A percentile compares a stretch with the other conserved stretches of the same genome.
phyloP scores from a whole-genome alignment of 2,113 vertebrate species.

The Notarius lentiginosus region DNA sequence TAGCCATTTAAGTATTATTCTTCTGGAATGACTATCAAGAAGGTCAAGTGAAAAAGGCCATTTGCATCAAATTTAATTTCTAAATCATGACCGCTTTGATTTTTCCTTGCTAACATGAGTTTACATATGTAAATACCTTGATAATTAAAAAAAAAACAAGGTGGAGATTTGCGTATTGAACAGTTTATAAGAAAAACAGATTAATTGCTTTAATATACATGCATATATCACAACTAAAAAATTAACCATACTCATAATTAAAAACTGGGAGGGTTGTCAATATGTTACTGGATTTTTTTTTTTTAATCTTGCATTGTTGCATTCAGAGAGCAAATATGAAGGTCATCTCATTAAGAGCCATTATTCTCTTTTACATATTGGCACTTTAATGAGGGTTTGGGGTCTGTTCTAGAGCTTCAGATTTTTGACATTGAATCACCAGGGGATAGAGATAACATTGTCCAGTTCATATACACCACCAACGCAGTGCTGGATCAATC shows the following conservation, averaged over 20 bases:
- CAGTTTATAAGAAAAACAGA: conserved; percentile 14
- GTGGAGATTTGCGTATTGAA: background rate
- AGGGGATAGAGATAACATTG: conserved; percentile 53
- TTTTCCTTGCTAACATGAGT: conserved; percentile 19
- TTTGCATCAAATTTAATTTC: conserved; percentile 17
- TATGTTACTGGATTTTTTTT: background rate
- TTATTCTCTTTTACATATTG: conserved; percentile 50
- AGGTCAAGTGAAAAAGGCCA: conserved; percentile 9
- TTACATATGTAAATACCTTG: conserved; percentile 21
- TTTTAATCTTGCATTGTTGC: conserved; percentile 32
- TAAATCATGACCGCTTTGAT: background rate
- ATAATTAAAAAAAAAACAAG: conserved; percentile 5
- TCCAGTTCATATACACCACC: conserved; percentile 42
- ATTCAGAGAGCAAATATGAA: conserved; percentile 32
- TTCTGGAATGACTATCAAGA: conserved; percentile 16
- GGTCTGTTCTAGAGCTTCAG: conserved; percentile 7
- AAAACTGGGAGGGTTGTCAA: background rate
- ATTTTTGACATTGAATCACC: conserved; percentile 45
- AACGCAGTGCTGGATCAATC: conserved; percentile 26
- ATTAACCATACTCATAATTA: conserved; percentile 22
- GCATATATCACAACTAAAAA: background rate
- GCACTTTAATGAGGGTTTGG: conserved; percentile 33
- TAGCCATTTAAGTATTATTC: conserved; percentile 9
- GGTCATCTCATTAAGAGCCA: conserved; percentile 55
- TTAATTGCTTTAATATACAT: background rate